These are phyloP conservation scores for Drosophila mulleri DNA, from an alignment of 2,888 invertebrate species.

Conservation along the genomic window DNA sequence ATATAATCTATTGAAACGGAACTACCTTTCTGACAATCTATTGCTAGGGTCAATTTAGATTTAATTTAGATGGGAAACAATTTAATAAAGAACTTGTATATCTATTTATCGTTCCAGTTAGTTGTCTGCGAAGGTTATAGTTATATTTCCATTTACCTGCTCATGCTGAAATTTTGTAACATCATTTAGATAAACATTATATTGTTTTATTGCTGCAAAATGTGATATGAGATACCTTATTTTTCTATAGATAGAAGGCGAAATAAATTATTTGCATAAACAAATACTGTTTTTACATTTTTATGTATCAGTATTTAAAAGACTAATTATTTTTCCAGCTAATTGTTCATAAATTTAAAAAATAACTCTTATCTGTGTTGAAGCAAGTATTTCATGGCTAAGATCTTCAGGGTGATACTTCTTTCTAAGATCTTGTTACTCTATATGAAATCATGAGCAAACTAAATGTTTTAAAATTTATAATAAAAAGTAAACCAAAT, in stretches of 20 bases:
- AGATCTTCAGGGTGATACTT: background rate
- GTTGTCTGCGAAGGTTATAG: conserved; percentile 28
- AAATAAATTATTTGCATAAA: background rate
- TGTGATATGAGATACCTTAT: conserved; percentile 2
- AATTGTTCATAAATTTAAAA: background rate
- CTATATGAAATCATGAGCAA: too few relatives aligned
- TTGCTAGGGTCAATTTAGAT: background rate
- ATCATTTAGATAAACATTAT: conserved; percentile 28
- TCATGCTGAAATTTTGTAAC: conserved; percentile 1
- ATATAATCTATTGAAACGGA: conserved; percentile 26
- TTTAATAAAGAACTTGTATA: conserved; percentile 24
- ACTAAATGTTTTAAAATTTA: too few relatives aligned
- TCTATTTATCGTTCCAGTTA: conserved; percentile 6
- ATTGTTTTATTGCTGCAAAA: conserved; percentile 28
- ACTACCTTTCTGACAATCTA: conserved; percentile 7
- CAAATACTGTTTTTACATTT: too few relatives aligned
- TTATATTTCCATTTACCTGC: conserved; percentile 11
- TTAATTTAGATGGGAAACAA: conserved; percentile 29
- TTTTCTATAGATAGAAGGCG: background rate
- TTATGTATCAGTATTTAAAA: background rate
- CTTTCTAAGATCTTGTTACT: too few relatives aligned
- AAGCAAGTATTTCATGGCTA: background rate
- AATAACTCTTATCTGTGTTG: too few relatives aligned
- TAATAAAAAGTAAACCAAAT: too few relatives aligned
- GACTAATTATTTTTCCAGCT: background rate